Evolutionary conservation across 1,140 invertebrate genomes (phyloP), one percentile per base, ranked within the genome.

Genomic region (Lithobius niger): DNA sequence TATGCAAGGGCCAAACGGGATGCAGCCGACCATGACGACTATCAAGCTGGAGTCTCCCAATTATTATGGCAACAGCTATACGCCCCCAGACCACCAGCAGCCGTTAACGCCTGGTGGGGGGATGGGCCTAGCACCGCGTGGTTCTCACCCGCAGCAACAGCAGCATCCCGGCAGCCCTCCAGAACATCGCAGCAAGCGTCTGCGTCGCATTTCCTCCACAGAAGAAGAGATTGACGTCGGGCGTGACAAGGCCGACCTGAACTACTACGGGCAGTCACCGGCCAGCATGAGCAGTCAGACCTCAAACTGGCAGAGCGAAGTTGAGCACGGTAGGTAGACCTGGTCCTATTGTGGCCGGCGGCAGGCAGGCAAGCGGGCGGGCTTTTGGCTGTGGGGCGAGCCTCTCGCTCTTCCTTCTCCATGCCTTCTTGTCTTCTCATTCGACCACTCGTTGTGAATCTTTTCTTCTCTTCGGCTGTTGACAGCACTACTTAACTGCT

Each of bases 61-160:
- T 47, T 91, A 90, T 73, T 94, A 94, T 74, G 90, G 86, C 74
- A 90, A 84, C 65, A 93, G 87, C 74, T 92, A 92, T 74, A 86
- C 87, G 61, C 80, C 85, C 61, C 82, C 79, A 57, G 79, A 80
- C 56, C 74, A 65, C 51, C 60, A 58, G 3, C 49, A 15, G 55
- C 55, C 26, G 19, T 22, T 26, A 15, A 22, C 21, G 16, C 27
- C 27, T 10, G 18, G 3, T 4, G 16, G 22, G 3, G 15, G 26
- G 66, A 10, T 59, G 69, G 60, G 64, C 66, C 28, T 61, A 71
- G n/a, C n/a, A n/a, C 71, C 70, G 28, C 63, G 71, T 48, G 68
- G 64, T 59, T 67, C 71, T 44, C 71, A 73, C 56, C 51, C 45
- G 16, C 53, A 56, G 42, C 71, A 73, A 55, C 51, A 43, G 16